Base-by-base conservation (phyloP, 2,797 vertebrate species). In the Glyptemys insculpta region DNA sequence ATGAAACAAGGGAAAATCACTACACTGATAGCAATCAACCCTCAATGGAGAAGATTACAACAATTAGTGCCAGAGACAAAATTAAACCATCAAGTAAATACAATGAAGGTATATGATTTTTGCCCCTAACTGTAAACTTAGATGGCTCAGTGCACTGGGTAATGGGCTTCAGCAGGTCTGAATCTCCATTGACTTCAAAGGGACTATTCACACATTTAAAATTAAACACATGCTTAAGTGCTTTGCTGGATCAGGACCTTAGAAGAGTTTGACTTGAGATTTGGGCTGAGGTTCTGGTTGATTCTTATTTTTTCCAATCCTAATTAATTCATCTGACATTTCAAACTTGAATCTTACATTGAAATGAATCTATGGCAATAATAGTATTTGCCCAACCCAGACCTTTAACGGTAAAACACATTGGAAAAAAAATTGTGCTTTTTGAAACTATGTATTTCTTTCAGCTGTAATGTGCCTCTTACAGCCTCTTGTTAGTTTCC, bases 21-120 rank as follows among this genome's bases (percentile, higher is more conserved):
- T 68, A 68, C n/a, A 72, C 8, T 81, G 25, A 86, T 1, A 83
- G 16, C 1, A 62, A 9, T 5, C 50, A 85, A n/a, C 79, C 90
- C 68, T 81, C 56, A 88, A 18, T 18, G 9, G 6, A 31, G 12
- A 89, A 92, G 86, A 92, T 7, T 53, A 14, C 15, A 8, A 49
- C 49, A 81, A 3, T 5, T 72, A 31, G 5, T 44, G 83, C 3
- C 21, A 86, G n/a, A 88, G 90, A 8, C 19, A 52, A 34, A 85
- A 92, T 44, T 44, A 83, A 92, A 34, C 41, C 79, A 6, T 54
- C 12, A 59, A 54, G 89, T 87, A 84, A 95, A 89, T 6, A 82
- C 68, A 62, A 25, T 72, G 19, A 72, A 41, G 37, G 5, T 23
- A 12, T 72, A 12, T 23, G 68, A 41, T 41, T 72, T 72, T 41